Percentiles rank a stretch among this genome's conserved stretches.
Evolutionary conservation across 2,888 invertebrate species (phyloP).

Genomic region (Rhingia rostrata): DNA sequence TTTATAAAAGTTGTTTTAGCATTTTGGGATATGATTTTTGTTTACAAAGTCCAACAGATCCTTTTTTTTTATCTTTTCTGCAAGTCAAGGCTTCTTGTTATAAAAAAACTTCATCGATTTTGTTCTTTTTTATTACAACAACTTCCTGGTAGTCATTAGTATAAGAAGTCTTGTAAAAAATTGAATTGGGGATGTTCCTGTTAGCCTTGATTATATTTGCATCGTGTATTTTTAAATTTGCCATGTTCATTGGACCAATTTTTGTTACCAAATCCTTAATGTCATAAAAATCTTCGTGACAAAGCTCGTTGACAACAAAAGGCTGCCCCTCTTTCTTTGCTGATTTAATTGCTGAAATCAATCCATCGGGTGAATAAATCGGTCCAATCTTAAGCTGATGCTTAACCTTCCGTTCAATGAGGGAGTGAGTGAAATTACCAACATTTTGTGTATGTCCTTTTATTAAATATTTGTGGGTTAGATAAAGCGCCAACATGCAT

Average conservation of each 20-base stretch:
- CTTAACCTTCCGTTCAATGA: too few relatives aligned
- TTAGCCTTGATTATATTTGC: too few relatives aligned
- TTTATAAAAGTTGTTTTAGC: too few relatives aligned
- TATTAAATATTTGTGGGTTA: too few relatives aligned
- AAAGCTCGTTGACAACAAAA: slow-evolving; percentile 15
- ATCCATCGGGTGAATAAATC: slow-evolving; percentile 14
- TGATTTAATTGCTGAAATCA: not conserved
- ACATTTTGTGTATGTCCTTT: too few relatives aligned
- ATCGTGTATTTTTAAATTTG: slow-evolving; percentile 12
- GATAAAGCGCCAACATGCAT: slow-evolving; percentile 27
- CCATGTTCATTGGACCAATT: slow-evolving; percentile 19
- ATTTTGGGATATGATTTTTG: too few relatives aligned
- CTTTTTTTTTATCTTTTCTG: not conserved
- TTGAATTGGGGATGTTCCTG: slow-evolving; percentile 4
- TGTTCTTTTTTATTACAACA: not conserved
- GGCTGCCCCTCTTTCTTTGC: slow-evolving; percentile 16
- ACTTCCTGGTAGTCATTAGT: slow-evolving; percentile 13
- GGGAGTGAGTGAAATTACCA: too few relatives aligned
- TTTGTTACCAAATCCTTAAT: slow-evolving; percentile 8
- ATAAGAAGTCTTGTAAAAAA: slow-evolving; percentile 21
- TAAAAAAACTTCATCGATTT: too few relatives aligned
- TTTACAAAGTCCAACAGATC: too few relatives aligned
- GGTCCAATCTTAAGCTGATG: too few relatives aligned
- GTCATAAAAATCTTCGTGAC: slow-evolving; percentile 16
- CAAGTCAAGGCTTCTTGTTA: not conserved